These are phyloP conservation scores for Pseudopleuronectes americanus DNA, from an alignment of 2,797 vertebrate species.

Conservation along the genomic window DNA sequence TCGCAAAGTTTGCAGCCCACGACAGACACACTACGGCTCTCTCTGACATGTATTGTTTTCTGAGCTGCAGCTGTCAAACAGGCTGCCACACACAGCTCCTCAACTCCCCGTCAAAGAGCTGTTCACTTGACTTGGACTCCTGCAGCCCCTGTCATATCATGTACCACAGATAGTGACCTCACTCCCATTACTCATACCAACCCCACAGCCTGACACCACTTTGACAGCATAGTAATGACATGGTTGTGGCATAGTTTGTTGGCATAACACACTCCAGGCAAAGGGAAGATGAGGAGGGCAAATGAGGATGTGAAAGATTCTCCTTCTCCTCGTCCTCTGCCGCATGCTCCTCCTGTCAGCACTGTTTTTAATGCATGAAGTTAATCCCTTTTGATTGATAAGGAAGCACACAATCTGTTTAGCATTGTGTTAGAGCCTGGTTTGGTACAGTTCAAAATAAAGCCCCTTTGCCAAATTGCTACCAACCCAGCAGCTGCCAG, in stretches of 20 bases:
- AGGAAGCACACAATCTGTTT: constrained; percentile 44
- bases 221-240: constrained; percentile 76
- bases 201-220: constrained; percentile 70
- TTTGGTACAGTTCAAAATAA: constrained; percentile 45
- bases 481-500: constrained; percentile 55
- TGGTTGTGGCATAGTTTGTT: constrained; percentile 68
- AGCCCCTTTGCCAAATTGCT: constrained; percentile 45
- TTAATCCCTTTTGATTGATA: constrained; percentile 55
- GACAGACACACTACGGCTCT: constrained; percentile 31
- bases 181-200: constrained; percentile 76
- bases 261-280: constrained; percentile 68
- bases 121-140: constrained; percentile 73
- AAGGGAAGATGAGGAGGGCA: constrained; percentile 51
- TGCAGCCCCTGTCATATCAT: constrained; percentile 76
- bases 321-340: constrained; percentile 35
- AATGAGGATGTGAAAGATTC: constrained; percentile 57
- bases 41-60: constrained; percentile 39
- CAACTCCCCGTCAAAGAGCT: constrained; percentile 69
- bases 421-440: constrained; percentile 38
- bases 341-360: constrained; percentile 11
- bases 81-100: constrained; percentile 50
- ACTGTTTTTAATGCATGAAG: constrained; percentile 21
- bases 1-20: neutral
- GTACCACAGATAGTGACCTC: constrained; percentile 77
- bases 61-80: constrained; percentile 58